These are phyloP conservation scores for Lycia hirtaria DNA, from an alignment of 2,888 invertebrate genomes.

Conservation along the genomic window DNA sequence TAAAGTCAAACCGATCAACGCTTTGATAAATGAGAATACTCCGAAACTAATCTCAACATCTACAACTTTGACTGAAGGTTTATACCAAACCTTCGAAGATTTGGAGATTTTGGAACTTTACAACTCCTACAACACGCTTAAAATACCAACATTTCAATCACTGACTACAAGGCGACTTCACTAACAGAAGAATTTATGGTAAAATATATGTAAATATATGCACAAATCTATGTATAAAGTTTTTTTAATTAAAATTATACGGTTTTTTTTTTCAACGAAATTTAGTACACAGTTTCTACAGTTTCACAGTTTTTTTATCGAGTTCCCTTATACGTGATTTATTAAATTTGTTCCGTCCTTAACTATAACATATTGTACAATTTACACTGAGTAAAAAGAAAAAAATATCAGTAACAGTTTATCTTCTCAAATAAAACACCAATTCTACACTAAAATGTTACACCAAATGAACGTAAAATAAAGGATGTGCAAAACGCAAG, in stretches of 20 bases:
- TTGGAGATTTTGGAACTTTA: neutral
- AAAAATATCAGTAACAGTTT: neutral
- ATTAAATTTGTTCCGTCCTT: no score
- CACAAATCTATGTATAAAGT: no score
- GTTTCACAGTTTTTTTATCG: no score
- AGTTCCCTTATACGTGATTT: no score
- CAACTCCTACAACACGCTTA: neutral
- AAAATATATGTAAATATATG: no score
- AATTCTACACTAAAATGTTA: neutral
- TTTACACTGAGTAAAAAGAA: no score
- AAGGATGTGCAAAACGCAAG: constrained; percentile 5
- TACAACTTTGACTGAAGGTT: constrained; percentile 57
- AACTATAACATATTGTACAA: no score
- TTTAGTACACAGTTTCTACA: no score
- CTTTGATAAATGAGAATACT: constrained; percentile 61
- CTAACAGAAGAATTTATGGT: no score
- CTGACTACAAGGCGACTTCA: no score
- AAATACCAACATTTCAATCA: no score
- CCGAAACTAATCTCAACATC: constrained; percentile 62
- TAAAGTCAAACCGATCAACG: constrained; percentile 50
- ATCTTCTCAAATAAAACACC: neutral
- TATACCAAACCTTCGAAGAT: constrained; percentile 1
- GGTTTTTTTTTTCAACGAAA: neutral
- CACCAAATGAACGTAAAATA: constrained; percentile 13
- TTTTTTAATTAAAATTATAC: neutral